These are phyloP conservation scores for Brachyhypopomus occidentalis DNA, from an alignment of 2,113 vertebrate genomes.

Conservation along the genomic window DNA sequence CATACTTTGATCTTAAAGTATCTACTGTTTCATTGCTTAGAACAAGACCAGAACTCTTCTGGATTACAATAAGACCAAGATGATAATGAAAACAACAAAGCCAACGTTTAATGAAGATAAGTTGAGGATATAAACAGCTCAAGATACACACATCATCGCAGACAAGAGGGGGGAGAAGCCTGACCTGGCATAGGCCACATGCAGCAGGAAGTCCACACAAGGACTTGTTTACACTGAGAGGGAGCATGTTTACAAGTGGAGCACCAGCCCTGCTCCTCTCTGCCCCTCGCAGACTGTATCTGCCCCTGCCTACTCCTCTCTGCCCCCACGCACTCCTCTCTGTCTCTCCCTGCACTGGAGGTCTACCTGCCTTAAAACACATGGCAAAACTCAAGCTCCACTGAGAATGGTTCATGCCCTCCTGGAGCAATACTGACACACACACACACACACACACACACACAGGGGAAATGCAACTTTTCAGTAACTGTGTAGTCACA, in stretches of 20 bases:
- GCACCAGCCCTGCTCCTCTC: neutral
- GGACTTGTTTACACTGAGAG: constrained; percentile 34
- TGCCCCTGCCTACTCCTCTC: neutral
- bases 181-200: neutral
- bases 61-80: neutral
- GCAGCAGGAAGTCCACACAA: constrained; percentile 2
- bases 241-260: constrained; percentile 14
- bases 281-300: neutral
- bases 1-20: neutral
- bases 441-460: neutral
- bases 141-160: neutral
- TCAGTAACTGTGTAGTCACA: neutral
- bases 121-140: constrained; percentile 12
- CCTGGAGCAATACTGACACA: neutral
- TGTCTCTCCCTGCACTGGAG: too few relatives aligned
- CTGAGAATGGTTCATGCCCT: neutral
- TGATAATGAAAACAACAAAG: constrained; percentile 35
- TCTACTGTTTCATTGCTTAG: too few relatives aligned
- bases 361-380: neutral
- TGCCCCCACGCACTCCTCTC: neutral
- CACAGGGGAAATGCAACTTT: neutral
- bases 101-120: constrained; percentile 38
- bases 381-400: neutral
- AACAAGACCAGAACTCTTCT: neutral
- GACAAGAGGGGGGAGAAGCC: neutral